These are phyloP conservation scores for Apocheima hispidaria DNA, from an alignment of 2,888 invertebrate genomes.

Conservation along the genomic window DNA sequence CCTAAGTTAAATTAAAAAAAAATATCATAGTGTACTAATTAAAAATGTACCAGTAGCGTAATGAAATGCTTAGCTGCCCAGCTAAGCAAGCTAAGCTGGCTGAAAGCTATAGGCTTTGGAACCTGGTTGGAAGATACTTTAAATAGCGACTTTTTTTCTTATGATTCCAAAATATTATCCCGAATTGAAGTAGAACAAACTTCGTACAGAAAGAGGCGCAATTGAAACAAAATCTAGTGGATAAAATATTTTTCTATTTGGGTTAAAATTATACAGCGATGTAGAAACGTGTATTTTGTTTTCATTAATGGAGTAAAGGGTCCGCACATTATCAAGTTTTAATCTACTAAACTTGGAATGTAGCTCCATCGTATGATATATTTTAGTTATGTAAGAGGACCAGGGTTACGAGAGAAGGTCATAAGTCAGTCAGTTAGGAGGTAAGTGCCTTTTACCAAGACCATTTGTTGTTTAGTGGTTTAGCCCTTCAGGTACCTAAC, in stretches of 20 bases:
- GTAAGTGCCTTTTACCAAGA: constrained; percentile 60
- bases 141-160: not conserved
- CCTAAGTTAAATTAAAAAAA: too few relatives aligned
- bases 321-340: constrained; percentile 33
- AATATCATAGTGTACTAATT: not conserved
- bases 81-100: constrained; percentile 6
- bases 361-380: constrained; percentile 40
- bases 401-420: constrained; percentile 53
- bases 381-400: constrained; percentile 49
- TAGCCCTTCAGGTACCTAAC: constrained; percentile 55
- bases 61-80: constrained; percentile 14
- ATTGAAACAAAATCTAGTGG: not conserved
- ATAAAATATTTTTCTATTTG: constrained; percentile 16
- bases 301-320: constrained; percentile 18
- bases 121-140: constrained; percentile 8
- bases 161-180: not conserved
- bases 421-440: constrained; percentile 59
- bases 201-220: not conserved
- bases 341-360: constrained; percentile 38
- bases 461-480: constrained; percentile 60
- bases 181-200: not conserved
- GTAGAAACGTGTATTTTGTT: constrained; percentile 6
- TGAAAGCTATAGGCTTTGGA: too few relatives aligned
- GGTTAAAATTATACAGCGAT: constrained; percentile 9
- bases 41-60: constrained; percentile 25